Evolutionary conservation across 2,113 vertebrate genomes (phyloP).

Genomic region (Proterorhinus semilunaris): DNA sequence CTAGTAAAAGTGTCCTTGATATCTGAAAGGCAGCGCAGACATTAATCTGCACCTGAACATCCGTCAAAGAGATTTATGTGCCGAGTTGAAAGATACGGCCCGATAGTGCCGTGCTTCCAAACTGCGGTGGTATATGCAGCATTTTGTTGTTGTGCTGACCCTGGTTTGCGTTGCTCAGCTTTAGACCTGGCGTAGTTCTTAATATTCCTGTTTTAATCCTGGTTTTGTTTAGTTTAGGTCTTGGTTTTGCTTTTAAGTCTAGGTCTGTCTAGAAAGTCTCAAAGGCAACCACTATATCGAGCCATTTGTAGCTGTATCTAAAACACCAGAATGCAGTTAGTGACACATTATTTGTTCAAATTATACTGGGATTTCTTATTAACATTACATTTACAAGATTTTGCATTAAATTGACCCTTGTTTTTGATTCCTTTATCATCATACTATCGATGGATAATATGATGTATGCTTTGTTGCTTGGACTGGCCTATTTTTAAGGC

Average conservation of each 20-base stretch:
- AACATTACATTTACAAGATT: no score
- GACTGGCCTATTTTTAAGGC: no score
- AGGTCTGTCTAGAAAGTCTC: no score
- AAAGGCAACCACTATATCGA: no score
- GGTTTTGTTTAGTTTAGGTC: not conserved
- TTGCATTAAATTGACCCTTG: no score
- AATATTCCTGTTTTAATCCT: not conserved
- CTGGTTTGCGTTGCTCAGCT: not conserved
- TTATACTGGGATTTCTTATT: no score
- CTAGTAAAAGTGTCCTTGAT: constrained; percentile 21
- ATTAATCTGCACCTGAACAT: constrained; percentile 14
- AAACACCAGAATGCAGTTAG: no score
- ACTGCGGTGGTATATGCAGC: not conserved
- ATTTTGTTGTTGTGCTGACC: not conserved
- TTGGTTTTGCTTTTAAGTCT: not conserved
- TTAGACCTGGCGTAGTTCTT: not conserved
- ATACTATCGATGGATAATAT: no score
- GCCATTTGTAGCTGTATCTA: no score
- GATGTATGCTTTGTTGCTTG: no score
- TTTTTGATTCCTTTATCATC: no score
- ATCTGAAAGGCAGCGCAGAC: constrained; percentile 15
- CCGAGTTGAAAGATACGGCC: not conserved
- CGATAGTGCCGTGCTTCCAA: not conserved
- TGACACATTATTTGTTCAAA: no score
- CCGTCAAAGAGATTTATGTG: constrained; percentile 25